These are phyloP conservation scores for Parus major DNA, from an alignment of 2,113 vertebrate genomes.

Conservation along the genomic window DNA sequence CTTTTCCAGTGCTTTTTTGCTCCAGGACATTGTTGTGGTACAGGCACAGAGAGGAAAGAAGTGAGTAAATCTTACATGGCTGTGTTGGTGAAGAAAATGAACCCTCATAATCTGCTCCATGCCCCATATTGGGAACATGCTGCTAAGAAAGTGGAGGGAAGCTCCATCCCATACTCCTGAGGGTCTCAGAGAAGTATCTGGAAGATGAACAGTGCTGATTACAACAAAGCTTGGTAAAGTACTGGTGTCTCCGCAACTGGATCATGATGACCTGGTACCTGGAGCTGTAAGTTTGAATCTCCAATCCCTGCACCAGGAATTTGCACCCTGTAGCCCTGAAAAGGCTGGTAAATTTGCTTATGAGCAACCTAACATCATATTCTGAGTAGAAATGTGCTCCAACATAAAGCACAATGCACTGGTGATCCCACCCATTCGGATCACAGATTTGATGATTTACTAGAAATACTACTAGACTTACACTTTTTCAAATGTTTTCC, in stretches of 20 bases:
- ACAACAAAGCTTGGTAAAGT: background rate
- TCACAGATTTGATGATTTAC: background rate
- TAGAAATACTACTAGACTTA: background rate
- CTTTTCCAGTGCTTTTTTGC: background rate
- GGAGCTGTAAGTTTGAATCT: background rate
- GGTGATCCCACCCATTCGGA: background rate
- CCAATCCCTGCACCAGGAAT: background rate
- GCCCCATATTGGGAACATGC: background rate
- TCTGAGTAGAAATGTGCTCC: background rate
- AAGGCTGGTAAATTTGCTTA: background rate
- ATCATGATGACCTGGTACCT: background rate
- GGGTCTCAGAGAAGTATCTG: background rate
- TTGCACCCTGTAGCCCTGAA: background rate
- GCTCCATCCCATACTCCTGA: accelerated
- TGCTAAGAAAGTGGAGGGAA: background rate
- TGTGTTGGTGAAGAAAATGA: background rate
- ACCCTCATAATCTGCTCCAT: background rate
- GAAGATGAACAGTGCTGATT: background rate
- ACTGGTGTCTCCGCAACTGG: accelerated
- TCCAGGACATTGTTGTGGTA: accelerated
- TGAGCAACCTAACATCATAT: background rate
- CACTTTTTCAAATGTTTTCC: background rate
- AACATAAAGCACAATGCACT: background rate
- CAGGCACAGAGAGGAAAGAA: background rate
- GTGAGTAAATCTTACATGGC: background rate